Conservation (phyloP, 2,113 vertebrate species). For the Plotosus lineatus region DNA sequence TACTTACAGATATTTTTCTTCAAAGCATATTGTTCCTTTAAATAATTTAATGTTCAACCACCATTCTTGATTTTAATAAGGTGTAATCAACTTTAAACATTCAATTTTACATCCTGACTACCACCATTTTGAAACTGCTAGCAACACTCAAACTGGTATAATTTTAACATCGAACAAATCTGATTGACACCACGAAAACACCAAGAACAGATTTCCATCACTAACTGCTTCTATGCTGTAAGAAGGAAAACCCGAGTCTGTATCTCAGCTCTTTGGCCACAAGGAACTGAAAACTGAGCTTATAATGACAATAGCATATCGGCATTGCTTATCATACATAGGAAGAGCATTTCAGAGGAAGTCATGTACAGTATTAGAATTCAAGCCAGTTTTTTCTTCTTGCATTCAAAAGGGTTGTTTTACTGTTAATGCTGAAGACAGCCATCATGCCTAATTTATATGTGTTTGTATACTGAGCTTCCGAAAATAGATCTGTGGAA, state of each 20-base stretch:
- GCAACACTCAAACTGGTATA: neutral
- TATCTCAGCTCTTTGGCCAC: neutral
- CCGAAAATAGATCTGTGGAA: conserved; percentile 31
- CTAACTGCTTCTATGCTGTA: neutral
- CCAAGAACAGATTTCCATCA: neutral
- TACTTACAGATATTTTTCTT: neutral
- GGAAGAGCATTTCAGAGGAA: neutral
- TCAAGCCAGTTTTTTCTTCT: neutral
- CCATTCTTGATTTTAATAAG: neutral
- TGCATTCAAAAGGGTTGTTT: neutral
- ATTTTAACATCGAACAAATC: neutral
- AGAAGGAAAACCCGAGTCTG: neutral
- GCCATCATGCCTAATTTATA: neutral
- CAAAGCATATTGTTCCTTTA: neutral
- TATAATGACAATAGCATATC: neutral
- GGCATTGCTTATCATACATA: neutral
- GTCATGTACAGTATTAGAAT: neutral
- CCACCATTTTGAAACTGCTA: neutral
- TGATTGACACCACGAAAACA: neutral
- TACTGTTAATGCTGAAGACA: neutral
- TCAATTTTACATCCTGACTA: neutral
- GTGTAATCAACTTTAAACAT: neutral
- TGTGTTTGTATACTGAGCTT: conserved; percentile 17
- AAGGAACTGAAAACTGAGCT: neutral
- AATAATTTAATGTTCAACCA: neutral